Evolutionary conservation across 2,797 vertebrate species (phyloP).

Genomic region (Bradypodion ventrale): DNA sequence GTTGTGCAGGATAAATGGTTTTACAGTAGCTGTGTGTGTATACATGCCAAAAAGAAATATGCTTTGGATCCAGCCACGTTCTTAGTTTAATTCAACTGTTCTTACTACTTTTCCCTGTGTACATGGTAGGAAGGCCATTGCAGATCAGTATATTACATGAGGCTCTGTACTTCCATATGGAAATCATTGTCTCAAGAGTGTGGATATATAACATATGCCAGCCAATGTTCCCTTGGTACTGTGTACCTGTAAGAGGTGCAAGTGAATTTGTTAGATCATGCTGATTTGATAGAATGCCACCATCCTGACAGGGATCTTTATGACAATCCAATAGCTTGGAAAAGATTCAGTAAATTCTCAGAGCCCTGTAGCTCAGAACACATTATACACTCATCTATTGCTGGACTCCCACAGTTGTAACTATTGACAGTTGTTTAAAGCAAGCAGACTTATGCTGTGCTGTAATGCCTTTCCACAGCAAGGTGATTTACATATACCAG

Average conservation of each 20-base stretch:
- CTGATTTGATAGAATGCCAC: constrained; percentile 45
- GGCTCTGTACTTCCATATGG: neutral
- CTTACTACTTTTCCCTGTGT: neutral
- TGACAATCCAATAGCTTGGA: constrained; percentile 48
- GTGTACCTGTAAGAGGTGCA: constrained; percentile 6
- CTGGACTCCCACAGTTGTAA: constrained; percentile 21
- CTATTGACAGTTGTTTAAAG: constrained; percentile 48
- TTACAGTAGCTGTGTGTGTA: neutral
- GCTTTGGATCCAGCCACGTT: neutral
- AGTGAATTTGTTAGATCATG: constrained; percentile 29
- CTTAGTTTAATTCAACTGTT: neutral
- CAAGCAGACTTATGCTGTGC: constrained; percentile 10
- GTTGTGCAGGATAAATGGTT: neutral
- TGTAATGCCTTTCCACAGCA: neutral
- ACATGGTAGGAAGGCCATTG: neutral
- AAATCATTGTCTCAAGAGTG: neutral
- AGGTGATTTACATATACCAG: constrained; percentile 57
- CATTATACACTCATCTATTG: constrained; percentile 27
- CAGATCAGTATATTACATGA: no score
- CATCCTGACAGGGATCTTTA: constrained; percentile 52
- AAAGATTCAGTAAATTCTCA: constrained; percentile 46
- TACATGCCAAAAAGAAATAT: neutral
- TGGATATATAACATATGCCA: neutral
- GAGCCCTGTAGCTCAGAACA: constrained; percentile 20
- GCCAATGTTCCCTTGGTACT: neutral